Percentiles rank a stretch among this genome's conserved stretches.
Conservation (phyloP, 2,888 invertebrate species). For the Apotomis turbidana region DNA sequence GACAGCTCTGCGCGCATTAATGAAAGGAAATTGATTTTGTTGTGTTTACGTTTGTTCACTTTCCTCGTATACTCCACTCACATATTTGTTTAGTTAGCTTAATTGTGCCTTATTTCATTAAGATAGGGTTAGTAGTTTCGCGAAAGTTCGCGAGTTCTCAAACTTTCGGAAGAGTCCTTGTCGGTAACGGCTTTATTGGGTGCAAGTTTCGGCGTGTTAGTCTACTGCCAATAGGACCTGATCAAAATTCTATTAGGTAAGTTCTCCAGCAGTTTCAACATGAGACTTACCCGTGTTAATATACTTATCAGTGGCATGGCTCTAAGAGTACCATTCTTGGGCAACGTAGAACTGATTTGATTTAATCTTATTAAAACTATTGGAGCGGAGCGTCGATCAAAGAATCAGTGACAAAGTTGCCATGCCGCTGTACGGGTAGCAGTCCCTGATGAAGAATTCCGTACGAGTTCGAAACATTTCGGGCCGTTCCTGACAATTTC, state of each 20-base stretch:
- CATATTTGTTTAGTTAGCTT: not conserved
- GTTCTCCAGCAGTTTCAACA: not conserved
- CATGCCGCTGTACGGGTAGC: too few relatives aligned
- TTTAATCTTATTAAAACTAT: too few relatives aligned
- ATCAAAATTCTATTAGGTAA: not conserved
- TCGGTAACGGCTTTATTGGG: not conserved
- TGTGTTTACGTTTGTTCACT: not conserved
- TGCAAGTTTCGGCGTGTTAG: constrained; percentile 9
- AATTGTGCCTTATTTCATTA: constrained; percentile 17
- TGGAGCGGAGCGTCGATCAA: too few relatives aligned
- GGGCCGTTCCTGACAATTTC: too few relatives aligned
- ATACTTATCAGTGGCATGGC: too few relatives aligned
- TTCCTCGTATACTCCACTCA: not conserved
- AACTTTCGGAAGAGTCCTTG: not conserved
- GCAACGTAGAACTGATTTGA: too few relatives aligned
- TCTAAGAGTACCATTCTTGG: too few relatives aligned
- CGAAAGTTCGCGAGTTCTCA: not conserved
- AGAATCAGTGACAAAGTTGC: too few relatives aligned
- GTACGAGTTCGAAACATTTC: too few relatives aligned
- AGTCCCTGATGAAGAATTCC: too few relatives aligned
- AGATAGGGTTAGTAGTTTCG: not conserved
- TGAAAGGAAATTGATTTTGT: not conserved
- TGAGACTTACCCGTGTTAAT: not conserved
- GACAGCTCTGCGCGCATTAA: not conserved
- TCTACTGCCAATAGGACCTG: not conserved